Evolutionary conservation across 2,113 vertebrate genomes (phyloP).

Genomic region (Aptenodytes forsteri): DNA sequence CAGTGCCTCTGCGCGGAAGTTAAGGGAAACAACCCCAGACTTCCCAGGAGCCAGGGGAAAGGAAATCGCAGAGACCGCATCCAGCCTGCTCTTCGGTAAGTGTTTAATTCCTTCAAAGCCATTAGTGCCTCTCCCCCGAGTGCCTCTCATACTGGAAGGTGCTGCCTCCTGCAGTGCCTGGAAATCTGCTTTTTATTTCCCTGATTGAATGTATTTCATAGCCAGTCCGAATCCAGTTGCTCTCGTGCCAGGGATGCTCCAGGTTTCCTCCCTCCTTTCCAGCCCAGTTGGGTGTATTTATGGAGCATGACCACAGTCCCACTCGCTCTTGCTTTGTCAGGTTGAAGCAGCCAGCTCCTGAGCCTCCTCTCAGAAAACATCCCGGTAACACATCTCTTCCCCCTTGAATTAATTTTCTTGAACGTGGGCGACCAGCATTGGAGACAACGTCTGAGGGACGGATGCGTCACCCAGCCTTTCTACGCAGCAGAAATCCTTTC

Average conservation of each 20-base stretch:
- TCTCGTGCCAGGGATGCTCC: neutral
- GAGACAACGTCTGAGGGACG: neutral
- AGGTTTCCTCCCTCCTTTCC: neutral
- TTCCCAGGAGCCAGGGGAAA: neutral
- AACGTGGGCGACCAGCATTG: neutral
- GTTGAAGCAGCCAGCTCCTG: neutral
- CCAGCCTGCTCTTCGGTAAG: neutral
- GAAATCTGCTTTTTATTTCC: neutral
- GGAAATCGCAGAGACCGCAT: neutral
- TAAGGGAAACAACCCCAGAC: neutral
- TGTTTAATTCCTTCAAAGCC: neutral
- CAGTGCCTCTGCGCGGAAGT: neutral
- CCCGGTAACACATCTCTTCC: neutral
- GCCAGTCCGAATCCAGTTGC: neutral
- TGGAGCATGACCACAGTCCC: neutral
- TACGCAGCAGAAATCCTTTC: neutral
- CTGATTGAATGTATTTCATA: neutral
- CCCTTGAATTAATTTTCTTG: neutral
- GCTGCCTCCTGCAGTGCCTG: conserved; percentile 20
- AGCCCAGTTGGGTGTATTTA: neutral
- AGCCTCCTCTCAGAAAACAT: neutral
- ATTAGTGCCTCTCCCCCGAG: neutral
- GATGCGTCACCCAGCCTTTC: neutral
- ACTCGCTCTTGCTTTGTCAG: neutral
- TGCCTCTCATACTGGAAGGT: neutral